Evolutionary conservation across 2,113 vertebrate species (phyloP), one percentile per base, ranked within the genome.

Genomic region (Phrynocephalus versicolor): DNA sequence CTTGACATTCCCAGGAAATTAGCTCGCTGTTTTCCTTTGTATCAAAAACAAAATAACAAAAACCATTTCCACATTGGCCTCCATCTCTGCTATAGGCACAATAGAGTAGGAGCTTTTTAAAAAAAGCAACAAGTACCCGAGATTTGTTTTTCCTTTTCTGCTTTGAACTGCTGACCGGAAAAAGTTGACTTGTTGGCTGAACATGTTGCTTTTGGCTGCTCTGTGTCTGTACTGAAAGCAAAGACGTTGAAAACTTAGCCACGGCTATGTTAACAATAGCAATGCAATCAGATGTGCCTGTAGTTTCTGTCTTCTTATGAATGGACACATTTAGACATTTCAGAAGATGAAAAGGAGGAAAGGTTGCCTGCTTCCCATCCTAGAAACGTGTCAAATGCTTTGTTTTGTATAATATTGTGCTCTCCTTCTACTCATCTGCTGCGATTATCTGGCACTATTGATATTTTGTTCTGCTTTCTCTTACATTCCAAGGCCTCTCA

Each of bases 391-490:
- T 23, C 23, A 12, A 33, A 18, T 18, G 7, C 16, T 39, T 45
- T 45, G 21, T n/a, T n/a, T 6, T 51, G 45, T 51, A 10, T 51
- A 6, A 10, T 51, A 9, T 27, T 6, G 2, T 12, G 30, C n/a
- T 21, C 74, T 85, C 27, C 18, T 82, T 35, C 79, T 83, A 37
- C 55, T 86, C 55, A 33, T 90, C 88, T 87, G 45, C 45, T 51
- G 10, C 10, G 45, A 51, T 51, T 51, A 6, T 51, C 5, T 51
- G 10, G 45, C 45, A 51, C 45, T 51, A 64, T 6, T n/a, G n/a
- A 81, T 78, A 45, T 88, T 62, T 76, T 51, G 45, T 51, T 5
- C 45, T 51, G 45, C 10, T 10, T 51, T 51, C 45, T 33, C 79
- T 75, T 81, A 74, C n/a, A 60, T 60, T 90, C 86, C 85, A 57